phyloP scores from a whole-genome alignment of 2,797 vertebrate genomes.

The Bovichtus diacanthus region DNA sequence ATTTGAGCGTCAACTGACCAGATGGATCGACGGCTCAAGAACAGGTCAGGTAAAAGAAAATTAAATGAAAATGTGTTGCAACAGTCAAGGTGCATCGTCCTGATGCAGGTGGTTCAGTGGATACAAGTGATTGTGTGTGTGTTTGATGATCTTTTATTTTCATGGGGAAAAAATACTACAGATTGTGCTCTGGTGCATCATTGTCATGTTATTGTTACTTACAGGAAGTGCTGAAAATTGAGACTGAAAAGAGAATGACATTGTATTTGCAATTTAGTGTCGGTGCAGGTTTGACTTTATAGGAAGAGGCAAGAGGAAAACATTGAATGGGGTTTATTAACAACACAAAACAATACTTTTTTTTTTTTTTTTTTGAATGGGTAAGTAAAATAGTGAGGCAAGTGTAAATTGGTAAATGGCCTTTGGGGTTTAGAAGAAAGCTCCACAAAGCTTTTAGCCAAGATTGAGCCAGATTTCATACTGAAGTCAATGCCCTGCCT shows the following conservation, averaged over 20 bases:
- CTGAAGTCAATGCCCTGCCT: background rate
- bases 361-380: no score
- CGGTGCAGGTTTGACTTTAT: background rate
- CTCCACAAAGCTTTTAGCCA: background rate
- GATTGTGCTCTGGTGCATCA: background rate
- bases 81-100: no score
- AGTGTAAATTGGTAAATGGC: background rate
- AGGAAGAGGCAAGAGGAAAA: background rate
- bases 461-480: background rate
- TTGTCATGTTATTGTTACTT: background rate
- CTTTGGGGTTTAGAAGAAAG: background rate
- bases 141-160: no score
- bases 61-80: no score
- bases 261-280: background rate
- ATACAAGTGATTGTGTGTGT: no score
- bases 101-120: no score
- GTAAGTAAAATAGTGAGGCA: background rate
- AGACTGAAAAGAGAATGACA: background rate
- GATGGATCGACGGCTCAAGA: no score
- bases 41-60: no score
- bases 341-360: no score
- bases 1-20: no score
- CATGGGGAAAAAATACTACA: no score
- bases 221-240: background rate
- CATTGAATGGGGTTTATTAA: background rate